Conservation (phyloP, 2,888 invertebrate genomes). For the Zelleria hepariella region DNA sequence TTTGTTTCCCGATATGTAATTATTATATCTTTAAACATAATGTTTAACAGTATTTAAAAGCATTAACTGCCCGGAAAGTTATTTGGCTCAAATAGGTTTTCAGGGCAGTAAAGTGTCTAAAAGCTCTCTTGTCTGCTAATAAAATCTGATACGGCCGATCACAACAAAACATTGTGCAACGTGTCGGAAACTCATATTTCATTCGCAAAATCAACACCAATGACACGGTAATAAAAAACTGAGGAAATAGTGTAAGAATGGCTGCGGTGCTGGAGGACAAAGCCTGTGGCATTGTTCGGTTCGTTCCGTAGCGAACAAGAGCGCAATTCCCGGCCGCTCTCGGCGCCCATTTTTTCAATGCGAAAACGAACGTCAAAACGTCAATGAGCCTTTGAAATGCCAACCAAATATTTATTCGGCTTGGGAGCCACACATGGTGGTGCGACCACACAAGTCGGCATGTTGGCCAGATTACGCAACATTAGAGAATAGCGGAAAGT, state of each 20-base stretch:
- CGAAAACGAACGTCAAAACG: slow-evolving; percentile 45
- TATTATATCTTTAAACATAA: background rate
- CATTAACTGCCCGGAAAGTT: background rate
- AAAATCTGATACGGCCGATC: slow-evolving; percentile 2
- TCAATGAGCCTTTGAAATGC: slow-evolving; percentile 59
- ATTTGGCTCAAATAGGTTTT: background rate
- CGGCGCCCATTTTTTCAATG: slow-evolving; percentile 48
- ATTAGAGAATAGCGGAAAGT: slow-evolving; percentile 41
- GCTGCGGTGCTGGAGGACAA: slow-evolving; percentile 30
- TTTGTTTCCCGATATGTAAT: background rate
- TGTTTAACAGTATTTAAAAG: background rate
- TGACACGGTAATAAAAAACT: slow-evolving; percentile 38
- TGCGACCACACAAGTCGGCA: slow-evolving; percentile 59
- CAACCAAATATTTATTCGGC: slow-evolving; percentile 58
- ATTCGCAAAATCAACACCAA: slow-evolving; percentile 53
- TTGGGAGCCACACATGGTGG: slow-evolving; percentile 47
- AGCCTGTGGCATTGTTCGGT: slow-evolving; percentile 35
- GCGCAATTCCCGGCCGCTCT: slow-evolving; percentile 20
- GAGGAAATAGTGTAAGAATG: slow-evolving; percentile 47
- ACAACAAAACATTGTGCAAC: slow-evolving; percentile 40
- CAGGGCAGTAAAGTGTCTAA: background rate
- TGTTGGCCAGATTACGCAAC: slow-evolving; percentile 43
- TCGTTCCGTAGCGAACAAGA: slow-evolving; percentile 22
- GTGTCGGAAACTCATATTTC: slow-evolving; percentile 53
- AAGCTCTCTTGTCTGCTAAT: background rate